Conservation (phyloP, 2,797 vertebrate species). For the Setipinna tenuifilis region DNA sequence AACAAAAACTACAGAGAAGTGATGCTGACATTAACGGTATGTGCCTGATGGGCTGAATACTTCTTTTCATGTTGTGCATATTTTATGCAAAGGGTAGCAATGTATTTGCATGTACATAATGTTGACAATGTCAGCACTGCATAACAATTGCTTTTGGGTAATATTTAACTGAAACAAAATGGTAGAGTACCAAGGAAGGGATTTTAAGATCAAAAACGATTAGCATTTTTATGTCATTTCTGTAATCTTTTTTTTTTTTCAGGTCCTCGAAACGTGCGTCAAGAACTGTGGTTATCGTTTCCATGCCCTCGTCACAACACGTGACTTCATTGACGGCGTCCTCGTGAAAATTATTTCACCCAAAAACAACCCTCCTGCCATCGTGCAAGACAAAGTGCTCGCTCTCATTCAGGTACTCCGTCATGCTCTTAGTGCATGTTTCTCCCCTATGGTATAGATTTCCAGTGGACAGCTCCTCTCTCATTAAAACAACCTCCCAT, state of each 20-base stretch:
- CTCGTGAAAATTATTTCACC: conserved; percentile 97
- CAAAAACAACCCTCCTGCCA: conserved; percentile 95
- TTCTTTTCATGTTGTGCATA: neutral
- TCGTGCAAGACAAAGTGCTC: conserved; percentile 97
- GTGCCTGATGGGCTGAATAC: conserved; percentile 52
- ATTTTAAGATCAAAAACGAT: neutral
- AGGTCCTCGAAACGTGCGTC: conserved; percentile 97
- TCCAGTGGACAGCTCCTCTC: neutral
- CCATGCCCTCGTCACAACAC: conserved; percentile 90
- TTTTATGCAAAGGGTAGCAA: neutral
- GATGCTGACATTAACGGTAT: conserved; percentile 95
- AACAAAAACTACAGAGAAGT: conserved; percentile 98
- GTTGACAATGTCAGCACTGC: neutral
- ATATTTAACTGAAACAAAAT: neutral
- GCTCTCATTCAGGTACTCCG: conserved; percentile 90
- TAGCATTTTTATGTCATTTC: neutral
- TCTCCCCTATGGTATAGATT: neutral
- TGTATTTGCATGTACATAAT: neutral
- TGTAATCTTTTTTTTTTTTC: conserved; percentile 20
- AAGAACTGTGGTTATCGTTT: conserved; percentile 99
- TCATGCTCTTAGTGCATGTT: neutral
- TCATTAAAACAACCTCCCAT: neutral
- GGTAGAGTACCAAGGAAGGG: neutral
- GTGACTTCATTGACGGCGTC: conserved; percentile 95
- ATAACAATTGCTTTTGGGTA: neutral